These are phyloP conservation scores for Platorchestia sp. DNA, from an alignment of 1,140 invertebrate species.

Conservation along the genomic window DNA sequence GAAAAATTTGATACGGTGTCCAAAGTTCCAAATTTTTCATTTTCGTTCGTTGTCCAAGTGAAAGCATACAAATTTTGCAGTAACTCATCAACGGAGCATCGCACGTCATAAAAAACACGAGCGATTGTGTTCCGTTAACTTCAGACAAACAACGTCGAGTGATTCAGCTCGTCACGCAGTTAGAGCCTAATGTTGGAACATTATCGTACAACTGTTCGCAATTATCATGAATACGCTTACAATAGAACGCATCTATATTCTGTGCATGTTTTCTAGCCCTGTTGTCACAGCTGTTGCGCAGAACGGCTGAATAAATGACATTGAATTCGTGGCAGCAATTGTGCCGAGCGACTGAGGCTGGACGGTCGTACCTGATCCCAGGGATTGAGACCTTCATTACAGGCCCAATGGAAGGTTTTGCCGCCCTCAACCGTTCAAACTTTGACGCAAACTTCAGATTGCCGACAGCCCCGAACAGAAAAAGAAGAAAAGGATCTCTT, in stretches of 20 bases:
- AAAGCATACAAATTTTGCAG: neutral
- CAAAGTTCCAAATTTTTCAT: too few relatives aligned
- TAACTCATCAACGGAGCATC: neutral
- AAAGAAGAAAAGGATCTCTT: constrained; percentile 32
- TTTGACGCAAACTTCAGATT: constrained; percentile 39
- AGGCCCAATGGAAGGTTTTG: constrained; percentile 18
- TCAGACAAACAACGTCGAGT: neutral
- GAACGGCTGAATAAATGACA: neutral
- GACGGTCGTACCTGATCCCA: neutral
- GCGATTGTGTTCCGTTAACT: neutral
- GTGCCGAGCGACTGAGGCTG: neutral
- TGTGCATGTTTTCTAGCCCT: neutral
- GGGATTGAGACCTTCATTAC: constrained; percentile 38
- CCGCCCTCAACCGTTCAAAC: constrained; percentile 38
- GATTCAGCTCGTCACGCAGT: neutral
- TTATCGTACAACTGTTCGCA: neutral
- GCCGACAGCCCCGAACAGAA: constrained; percentile 10
- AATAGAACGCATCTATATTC: neutral
- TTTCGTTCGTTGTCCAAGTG: neutral
- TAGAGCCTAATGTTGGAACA: neutral
- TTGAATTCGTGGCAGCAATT: neutral
- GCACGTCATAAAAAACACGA: neutral
- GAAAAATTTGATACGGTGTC: neutral
- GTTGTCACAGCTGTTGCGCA: neutral
- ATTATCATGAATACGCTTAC: neutral